Evolutionary conservation across 2,888 invertebrate genomes (phyloP).

Genomic region (Beris morrisii): DNA sequence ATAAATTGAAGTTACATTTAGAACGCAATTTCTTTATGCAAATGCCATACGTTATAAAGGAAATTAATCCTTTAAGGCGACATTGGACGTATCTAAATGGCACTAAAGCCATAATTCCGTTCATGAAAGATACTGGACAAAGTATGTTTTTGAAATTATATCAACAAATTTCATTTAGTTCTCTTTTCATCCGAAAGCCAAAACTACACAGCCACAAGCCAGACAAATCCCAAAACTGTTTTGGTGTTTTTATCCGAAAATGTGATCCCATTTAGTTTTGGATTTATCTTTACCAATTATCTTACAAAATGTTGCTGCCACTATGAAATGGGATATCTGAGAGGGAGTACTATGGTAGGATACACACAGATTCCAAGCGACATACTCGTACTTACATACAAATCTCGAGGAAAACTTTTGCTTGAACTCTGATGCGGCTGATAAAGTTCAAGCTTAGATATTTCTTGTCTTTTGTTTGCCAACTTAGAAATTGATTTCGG

Average conservation of each 20-base stretch:
- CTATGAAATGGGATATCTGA: conserved; percentile 15
- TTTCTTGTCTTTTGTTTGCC: conserved; percentile 6
- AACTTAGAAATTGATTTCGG: conserved; percentile 13
- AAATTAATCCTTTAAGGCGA: conserved; percentile 11
- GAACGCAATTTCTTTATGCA: too few relatives aligned
- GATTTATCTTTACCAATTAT: conserved; percentile 28
- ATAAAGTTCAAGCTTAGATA: neutral
- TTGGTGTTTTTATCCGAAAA: conserved; percentile 19
- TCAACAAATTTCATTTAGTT: conserved; percentile 19
- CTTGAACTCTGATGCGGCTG: too few relatives aligned
- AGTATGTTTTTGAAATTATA: conserved; percentile 22
- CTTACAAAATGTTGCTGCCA: conserved; percentile 22
- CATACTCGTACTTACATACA: neutral
- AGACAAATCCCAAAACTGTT: conserved; percentile 7
- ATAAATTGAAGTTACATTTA: too few relatives aligned
- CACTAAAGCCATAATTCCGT: neutral
- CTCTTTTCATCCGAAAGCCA: conserved; percentile 10
- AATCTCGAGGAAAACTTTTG: neutral
- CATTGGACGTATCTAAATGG: neutral
- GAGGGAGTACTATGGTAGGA: neutral
- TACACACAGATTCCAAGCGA: neutral
- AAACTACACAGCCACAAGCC: conserved; percentile 10
- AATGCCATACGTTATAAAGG: neutral
- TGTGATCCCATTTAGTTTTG: conserved; percentile 24
- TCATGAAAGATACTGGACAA: neutral